phyloP scores from a whole-genome alignment of 2,888 invertebrate genomes.

The Pediacus dermestoides region DNA sequence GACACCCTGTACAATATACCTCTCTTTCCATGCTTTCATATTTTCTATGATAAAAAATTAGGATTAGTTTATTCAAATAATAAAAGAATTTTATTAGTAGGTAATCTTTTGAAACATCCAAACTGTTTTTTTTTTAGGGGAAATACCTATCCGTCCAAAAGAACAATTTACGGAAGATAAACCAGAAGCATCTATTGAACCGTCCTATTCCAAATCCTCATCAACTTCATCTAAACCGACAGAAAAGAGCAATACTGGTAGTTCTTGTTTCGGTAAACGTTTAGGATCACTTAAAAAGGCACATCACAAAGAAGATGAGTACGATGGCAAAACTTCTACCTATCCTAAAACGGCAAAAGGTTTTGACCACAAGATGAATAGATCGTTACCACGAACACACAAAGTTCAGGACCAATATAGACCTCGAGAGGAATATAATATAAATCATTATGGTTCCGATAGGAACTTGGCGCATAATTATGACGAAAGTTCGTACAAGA shows the following conservation, averaged over 20 bases:
- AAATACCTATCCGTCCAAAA: slow-evolving; percentile 43
- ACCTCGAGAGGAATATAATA: slow-evolving; percentile 6
- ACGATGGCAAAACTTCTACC: slow-evolving; percentile 36
- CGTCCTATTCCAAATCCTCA: slow-evolving; percentile 30
- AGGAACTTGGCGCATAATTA: slow-evolving; percentile 21
- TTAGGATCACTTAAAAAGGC: slow-evolving; percentile 43
- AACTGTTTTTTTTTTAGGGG: slow-evolving; percentile 31
- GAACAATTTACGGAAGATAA: slow-evolving; percentile 25
- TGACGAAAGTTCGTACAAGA: slow-evolving; percentile 38
- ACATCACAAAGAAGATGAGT: slow-evolving; percentile 34
- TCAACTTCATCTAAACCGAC: slow-evolving; percentile 31
- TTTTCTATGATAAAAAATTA: no score
- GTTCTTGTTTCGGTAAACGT: slow-evolving; percentile 48
- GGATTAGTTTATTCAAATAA: no score
- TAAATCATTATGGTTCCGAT: slow-evolving; percentile 27
- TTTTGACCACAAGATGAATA: slow-evolving; percentile 38
- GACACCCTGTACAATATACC: no score
- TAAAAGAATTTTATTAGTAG: not conserved
- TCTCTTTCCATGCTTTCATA: no score
- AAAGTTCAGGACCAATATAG: slow-evolving; percentile 33
- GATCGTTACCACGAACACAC: slow-evolving; percentile 44
- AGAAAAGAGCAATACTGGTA: slow-evolving; percentile 31
- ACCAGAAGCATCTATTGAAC: slow-evolving; percentile 16
- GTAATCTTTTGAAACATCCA: not conserved
- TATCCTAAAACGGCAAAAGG: slow-evolving; percentile 41